Evolutionary conservation across 1,140 invertebrate genomes (phyloP).

Genomic region (Myzus persicae): DNA sequence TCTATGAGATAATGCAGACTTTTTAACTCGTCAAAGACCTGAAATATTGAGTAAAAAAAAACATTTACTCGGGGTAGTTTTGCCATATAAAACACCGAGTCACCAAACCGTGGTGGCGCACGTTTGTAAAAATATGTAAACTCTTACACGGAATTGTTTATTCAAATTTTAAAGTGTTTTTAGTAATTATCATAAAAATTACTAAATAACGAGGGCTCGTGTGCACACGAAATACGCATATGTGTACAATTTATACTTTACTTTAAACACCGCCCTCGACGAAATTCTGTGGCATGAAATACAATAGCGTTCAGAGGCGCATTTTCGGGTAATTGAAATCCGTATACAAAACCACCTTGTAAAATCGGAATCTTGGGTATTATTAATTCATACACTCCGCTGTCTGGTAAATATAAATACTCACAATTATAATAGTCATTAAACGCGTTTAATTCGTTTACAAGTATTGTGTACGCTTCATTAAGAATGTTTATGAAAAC

Average conservation of each 20-base stretch:
- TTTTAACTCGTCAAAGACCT: background rate
- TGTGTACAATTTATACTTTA: background rate
- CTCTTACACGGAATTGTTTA: background rate
- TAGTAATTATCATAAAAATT: conserved; percentile 9
- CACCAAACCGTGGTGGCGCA: too few relatives aligned
- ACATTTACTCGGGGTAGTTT: too few relatives aligned
- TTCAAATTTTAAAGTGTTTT: background rate
- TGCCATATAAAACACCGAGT: too few relatives aligned
- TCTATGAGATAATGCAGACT: background rate
- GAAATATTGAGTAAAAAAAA: background rate
- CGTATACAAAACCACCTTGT: background rate
- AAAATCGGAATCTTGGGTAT: background rate
- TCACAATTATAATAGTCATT: background rate
- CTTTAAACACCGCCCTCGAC: background rate
- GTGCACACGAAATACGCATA: background rate
- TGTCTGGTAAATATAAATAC: too few relatives aligned
- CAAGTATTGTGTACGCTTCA: background rate
- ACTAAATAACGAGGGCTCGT: background rate
- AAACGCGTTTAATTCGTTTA: background rate
- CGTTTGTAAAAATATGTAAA: background rate
- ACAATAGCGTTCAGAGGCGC: background rate
- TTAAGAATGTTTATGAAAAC: background rate
- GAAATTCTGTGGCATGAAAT: background rate
- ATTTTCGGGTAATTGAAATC: background rate
- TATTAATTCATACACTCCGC: background rate